Evolutionary conservation across 2,113 vertebrate species (phyloP).

Genomic region (Condylura cristata): DNA sequence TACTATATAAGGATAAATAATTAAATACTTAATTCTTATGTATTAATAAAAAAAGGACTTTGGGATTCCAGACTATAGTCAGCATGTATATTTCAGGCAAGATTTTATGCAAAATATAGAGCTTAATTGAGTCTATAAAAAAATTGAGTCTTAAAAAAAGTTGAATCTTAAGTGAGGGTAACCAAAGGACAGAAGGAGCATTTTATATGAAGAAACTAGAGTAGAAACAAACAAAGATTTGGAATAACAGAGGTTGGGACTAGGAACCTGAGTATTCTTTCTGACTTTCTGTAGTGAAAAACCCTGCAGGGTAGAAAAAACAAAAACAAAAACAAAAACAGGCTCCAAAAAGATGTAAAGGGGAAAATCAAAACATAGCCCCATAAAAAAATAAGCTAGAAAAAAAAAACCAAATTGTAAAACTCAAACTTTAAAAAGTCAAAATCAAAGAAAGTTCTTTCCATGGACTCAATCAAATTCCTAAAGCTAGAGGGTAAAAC

Average conservation of each 20-base stretch:
- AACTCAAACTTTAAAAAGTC: not conserved
- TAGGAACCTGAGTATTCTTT: not conserved
- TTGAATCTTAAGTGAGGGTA: not conserved
- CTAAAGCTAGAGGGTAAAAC: too few relatives aligned
- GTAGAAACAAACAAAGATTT: not conserved
- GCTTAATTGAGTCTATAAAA: not conserved
- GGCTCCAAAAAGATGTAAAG: too few relatives aligned
- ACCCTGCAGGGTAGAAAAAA: not conserved
- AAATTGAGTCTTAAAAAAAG: not conserved
- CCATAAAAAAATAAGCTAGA: too few relatives aligned
- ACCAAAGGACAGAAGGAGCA: not conserved
- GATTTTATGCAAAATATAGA: not conserved
- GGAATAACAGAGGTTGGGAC: not conserved
- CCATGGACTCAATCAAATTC: too few relatives aligned
- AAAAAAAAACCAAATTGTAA: not conserved
- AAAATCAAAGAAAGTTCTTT: too few relatives aligned
- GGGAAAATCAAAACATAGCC: too few relatives aligned
- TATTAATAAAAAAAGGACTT: not conserved
- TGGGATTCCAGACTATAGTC: not conserved
- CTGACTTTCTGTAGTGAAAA: not conserved
- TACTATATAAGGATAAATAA: not conserved
- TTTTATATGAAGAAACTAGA: not conserved
- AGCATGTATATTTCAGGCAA: not conserved
- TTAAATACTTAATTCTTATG: not conserved
- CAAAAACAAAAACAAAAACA: too few relatives aligned